Base-by-base conservation (phyloP, 2,113 vertebrate genomes). In the Steatornis caripensis region DNA sequence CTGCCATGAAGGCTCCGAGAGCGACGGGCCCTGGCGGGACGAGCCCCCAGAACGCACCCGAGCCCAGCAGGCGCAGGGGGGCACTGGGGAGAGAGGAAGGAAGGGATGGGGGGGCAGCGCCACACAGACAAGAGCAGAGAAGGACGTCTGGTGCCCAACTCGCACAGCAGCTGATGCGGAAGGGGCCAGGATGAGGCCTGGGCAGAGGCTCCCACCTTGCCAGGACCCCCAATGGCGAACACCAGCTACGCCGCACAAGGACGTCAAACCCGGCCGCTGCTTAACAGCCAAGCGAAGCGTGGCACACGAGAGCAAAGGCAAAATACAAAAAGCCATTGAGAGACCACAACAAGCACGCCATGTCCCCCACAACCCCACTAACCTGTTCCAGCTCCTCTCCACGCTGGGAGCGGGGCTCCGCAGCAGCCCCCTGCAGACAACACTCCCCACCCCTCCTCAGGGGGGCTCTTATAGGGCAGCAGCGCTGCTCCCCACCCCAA, bases 401-500 rank as follows among this genome's bases (percentile, higher is more conserved):
- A 8, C 0, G 0, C 37, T 9, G 51, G 5, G 4, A 77, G 3
- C 10, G 32, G 8, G 30, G 4, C 54, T 18, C 3, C 15, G 8
- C 1, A 30, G 1, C 62, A 45, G 4, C 10, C 10, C 51, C 17
- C 58, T 16, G 1, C 49, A 46, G 9, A 14, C 23, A 18, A 10
- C 1, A 8, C 6, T n/a, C 6, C 7, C 5, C 1, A 1, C 2
- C 8, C 3, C 15, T 34, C 43, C 43, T 2, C 1, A 19, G 10
- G 10, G 16, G 24, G 23, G 10, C 36, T 78, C 19, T 79, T 75
- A 69, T 15, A 74, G 48, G 61, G 68, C 65, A 37, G 48, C 36
- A 11, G 55, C 9, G 0, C 3, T 1, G 7, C 27, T 21, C 12
- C 68, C 39, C 2, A 0, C 24, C 81, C 41, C 2, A 0, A 61